These are phyloP conservation scores for Nymphalis urticae DNA, from an alignment of 2,888 invertebrate species.

Conservation along the genomic window DNA sequence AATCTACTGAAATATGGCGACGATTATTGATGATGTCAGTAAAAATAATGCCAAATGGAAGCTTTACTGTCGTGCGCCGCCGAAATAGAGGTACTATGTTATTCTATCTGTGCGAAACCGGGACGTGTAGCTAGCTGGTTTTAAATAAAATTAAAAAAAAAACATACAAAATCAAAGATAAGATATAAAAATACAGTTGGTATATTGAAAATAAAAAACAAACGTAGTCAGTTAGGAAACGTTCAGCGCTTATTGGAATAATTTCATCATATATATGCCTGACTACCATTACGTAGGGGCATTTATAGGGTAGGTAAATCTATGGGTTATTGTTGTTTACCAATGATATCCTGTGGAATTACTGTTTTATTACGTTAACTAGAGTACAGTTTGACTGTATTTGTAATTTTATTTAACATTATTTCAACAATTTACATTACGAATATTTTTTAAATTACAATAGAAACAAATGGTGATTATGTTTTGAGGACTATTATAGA, in stretches of 20 bases:
- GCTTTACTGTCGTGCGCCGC: no score
- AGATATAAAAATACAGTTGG: slow-evolving; percentile 5
- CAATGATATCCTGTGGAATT: slow-evolving; percentile 37
- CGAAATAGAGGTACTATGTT: no score
- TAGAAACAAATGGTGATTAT: no score
- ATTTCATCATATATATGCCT: slow-evolving; percentile 64
- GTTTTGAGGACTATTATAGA: no score
- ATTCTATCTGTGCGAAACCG: no score
- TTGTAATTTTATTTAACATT: background rate
- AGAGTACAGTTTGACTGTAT: slow-evolving; percentile 5
- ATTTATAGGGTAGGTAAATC: slow-evolving; percentile 54
- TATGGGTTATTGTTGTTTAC: slow-evolving; percentile 49
- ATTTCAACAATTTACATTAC: slow-evolving; percentile 7
- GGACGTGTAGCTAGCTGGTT: background rate
- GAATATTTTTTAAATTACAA: background rate
- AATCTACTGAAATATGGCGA: no score
- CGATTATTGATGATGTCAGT: no score
- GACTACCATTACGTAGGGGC: slow-evolving; percentile 46
- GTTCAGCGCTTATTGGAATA: slow-evolving; percentile 56
- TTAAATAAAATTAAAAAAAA: background rate
- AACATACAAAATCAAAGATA: background rate
- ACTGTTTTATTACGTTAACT: slow-evolving; percentile 36
- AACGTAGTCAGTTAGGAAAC: slow-evolving; percentile 22
- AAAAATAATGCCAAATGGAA: no score
- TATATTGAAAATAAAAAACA: slow-evolving; percentile 39